Evolutionary conservation across 2,113 vertebrate genomes (phyloP).

Genomic region (Clarias macrocephalus): DNA sequence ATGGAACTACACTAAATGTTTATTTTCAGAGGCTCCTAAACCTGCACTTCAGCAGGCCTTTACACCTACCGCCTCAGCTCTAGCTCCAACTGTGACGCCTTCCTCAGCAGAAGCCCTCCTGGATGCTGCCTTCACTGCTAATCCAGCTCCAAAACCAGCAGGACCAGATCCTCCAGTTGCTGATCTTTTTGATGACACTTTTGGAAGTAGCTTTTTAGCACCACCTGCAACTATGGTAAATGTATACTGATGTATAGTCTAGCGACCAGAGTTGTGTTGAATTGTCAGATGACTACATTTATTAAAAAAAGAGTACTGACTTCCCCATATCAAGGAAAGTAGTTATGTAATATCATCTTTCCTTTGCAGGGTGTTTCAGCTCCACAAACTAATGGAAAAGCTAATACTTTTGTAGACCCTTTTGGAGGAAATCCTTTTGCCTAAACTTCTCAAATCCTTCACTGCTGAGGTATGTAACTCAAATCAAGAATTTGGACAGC

Average conservation of each 20-base stretch:
- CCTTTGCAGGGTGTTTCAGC: constrained; percentile 51
- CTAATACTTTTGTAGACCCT: constrained; percentile 73
- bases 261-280: neutral
- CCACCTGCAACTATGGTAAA: constrained; percentile 64
- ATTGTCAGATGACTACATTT: neutral
- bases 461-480: neutral
- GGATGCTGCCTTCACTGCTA: constrained; percentile 61
- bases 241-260: neutral
- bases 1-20: neutral
- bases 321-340: neutral
- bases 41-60: constrained; percentile 59
- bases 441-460: constrained; percentile 55
- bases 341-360: neutral
- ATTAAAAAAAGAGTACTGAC: neutral
- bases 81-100: constrained; percentile 38
- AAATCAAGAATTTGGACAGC: neutral
- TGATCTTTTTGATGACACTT: constrained; percentile 77
- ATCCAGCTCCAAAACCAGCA: constrained; percentile 43
- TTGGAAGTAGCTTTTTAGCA: constrained; percentile 72
- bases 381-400: constrained; percentile 58
- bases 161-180: constrained; percentile 51
- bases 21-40: constrained; percentile 71
- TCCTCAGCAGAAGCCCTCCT: constrained; percentile 47
- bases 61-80: constrained; percentile 51
- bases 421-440: constrained; percentile 90